Evolutionary conservation across 2,113 vertebrate species (phyloP).

Genomic region (Neoarius graeffei): DNA sequence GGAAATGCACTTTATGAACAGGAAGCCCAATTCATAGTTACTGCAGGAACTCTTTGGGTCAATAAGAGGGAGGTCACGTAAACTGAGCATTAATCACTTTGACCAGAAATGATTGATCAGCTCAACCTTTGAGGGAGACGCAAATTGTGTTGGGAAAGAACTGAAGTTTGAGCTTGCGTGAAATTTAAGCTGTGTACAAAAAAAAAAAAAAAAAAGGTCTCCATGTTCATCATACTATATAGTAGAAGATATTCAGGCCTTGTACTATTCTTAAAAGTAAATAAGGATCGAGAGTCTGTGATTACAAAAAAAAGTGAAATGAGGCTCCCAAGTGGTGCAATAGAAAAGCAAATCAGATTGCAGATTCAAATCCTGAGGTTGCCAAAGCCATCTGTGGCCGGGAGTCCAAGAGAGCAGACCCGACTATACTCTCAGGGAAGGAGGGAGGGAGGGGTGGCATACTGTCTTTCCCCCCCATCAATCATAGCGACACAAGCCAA

Average conservation of each 20-base stretch:
- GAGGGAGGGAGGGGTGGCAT: background rate
- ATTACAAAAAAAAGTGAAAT: background rate
- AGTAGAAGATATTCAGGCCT: background rate
- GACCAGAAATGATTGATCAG: background rate
- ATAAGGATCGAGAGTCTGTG: background rate
- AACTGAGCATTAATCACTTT: background rate
- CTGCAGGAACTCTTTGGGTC: background rate
- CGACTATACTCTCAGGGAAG: background rate
- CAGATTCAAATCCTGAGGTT: background rate
- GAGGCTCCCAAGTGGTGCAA: background rate
- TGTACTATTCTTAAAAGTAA: background rate
- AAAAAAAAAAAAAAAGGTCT: background rate
- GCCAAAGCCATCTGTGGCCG: background rate
- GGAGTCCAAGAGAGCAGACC: background rate
- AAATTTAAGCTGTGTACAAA: background rate
- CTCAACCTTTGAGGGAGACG: background rate
- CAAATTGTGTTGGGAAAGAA: background rate
- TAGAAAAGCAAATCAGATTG: background rate
- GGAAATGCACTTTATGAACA: conserved; percentile 36
- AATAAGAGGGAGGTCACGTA: background rate
- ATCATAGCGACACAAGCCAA: background rate
- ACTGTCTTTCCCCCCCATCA: background rate
- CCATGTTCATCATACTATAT: background rate
- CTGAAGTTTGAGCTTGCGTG: background rate
- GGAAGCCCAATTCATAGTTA: conserved; percentile 29